These are phyloP conservation scores for Gryllus bimaculatus DNA, from an alignment of 1,140 invertebrate genomes.

Conservation along the genomic window DNA sequence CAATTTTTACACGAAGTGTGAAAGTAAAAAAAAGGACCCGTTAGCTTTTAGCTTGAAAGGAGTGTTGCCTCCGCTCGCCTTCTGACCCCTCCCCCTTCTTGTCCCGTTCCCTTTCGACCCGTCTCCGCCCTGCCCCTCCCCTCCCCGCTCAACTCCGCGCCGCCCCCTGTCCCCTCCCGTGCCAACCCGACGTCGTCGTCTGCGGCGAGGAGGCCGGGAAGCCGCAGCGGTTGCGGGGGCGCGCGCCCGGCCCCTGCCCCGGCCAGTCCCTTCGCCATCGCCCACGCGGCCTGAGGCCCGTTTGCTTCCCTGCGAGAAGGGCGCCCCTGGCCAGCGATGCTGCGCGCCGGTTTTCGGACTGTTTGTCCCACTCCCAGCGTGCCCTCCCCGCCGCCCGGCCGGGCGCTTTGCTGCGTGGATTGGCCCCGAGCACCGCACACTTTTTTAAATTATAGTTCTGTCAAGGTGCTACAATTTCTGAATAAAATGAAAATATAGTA, in stretches of 20 bases:
- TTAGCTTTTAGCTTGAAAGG: neutral
- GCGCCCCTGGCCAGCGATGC: neutral
- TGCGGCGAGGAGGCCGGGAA: no score
- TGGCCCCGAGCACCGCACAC: neutral
- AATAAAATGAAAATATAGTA: slow-evolving; percentile 6
- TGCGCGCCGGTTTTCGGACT: neutral
- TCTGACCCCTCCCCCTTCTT: neutral
- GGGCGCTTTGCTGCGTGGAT: neutral
- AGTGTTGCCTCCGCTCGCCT: neutral
- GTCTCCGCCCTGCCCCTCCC: no score
- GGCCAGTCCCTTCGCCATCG: neutral
- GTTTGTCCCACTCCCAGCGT: neutral
- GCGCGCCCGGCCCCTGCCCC: no score
- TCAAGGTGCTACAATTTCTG: neutral
- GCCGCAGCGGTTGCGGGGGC: no score
- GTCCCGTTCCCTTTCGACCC: neutral
- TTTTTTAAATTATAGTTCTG: neutral
- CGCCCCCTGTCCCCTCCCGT: neutral
- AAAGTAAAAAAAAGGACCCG: neutral
- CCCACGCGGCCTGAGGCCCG: neutral
- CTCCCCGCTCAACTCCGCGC: no score
- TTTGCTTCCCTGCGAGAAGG: neutral
- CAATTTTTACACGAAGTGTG: neutral
- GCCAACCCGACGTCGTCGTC: no score
- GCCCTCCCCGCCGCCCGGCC: neutral